Base-by-base conservation (phyloP, 1,140 invertebrate genomes). In the Pygmarrhopalites habei region DNA sequence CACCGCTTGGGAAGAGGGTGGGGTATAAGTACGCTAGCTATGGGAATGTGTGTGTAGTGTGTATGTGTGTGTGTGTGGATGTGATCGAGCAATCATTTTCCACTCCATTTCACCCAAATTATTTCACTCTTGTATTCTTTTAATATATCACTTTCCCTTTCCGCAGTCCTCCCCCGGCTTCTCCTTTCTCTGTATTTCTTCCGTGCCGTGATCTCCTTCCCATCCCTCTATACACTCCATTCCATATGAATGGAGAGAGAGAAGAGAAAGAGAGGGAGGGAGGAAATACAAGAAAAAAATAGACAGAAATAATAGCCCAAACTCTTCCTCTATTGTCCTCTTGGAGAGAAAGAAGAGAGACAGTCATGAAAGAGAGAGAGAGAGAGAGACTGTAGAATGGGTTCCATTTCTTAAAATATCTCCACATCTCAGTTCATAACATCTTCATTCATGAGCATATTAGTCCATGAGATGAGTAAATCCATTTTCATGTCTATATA, bases 81-180 rank as follows among this genome's bases (percentile, higher is more conserved):
- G 65, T 62, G 60, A 66, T 66, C 60, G 58, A 66, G 60, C 60
- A 66, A 66, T 62, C 53, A 66, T 66, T 66, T 62, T 60, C 58
- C 60, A 66, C 46, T 66, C 60, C 65, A 66, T 66, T 66, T 66
- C 55, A 62, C 62, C 65, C 60, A 59, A 66, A 62, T 66, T 62
- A 62, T 62, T 66, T 66, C 53, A 58, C 60, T 62, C 60, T 58
- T 60, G 47, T 66, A 58, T 66, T 66, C 62, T 64, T 64, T 64
- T 64, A 64, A 64, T 64, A 64, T 64, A 64, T 64, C 56, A 59
- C 62, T 59, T 59, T 64, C 55, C 62, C 51, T 64, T 64, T 59
- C 57, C 41, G 29, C 62, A 43, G 56, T 44, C 25, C 47, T 41
- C 55, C 41, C 32, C 32, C 32, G 5, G 32, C 15, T 35, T 35